phyloP scores from a whole-genome alignment of 1,140 invertebrate genomes.

The Battus philenor region DNA sequence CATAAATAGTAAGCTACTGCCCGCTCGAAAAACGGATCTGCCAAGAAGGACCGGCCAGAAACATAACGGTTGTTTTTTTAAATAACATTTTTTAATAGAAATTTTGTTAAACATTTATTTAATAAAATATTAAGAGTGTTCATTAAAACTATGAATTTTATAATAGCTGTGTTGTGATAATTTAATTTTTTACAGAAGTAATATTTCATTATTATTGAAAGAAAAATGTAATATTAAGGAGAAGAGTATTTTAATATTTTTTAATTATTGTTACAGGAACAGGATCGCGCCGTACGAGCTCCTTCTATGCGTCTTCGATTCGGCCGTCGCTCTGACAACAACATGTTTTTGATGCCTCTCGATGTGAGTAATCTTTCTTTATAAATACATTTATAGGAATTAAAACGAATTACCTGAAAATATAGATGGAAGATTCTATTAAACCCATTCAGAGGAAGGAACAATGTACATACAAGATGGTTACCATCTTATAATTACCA shows the following conservation, averaged over 20 bases:
- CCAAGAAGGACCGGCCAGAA: no score
- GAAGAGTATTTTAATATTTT: constrained; percentile 23
- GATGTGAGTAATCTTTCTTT: constrained; percentile 52
- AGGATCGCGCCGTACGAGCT: constrained; percentile 70
- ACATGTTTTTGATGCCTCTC: constrained; percentile 74
- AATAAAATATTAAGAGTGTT: background rate
- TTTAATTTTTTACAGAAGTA: background rate
- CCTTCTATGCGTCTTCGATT: constrained; percentile 80
- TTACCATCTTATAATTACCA: no score
- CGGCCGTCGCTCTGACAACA: constrained; percentile 78
- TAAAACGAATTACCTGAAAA: no score
- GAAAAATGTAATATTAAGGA: constrained; percentile 25
- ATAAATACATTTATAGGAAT: no score
- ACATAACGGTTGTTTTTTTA: no score
- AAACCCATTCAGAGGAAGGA: no score
- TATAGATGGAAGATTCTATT: no score
- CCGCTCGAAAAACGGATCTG: no score
- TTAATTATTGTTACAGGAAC: constrained; percentile 40
- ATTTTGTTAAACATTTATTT: background rate
- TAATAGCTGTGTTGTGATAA: background rate
- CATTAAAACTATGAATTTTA: background rate
- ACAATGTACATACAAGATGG: no score
- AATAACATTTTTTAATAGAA: no score
- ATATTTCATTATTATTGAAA: constrained; percentile 21
- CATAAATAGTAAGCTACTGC: no score